Evolutionary conservation across 37 sponge, comb jelly and placozoan species (phyloP), one percentile per base, ranked within the genome.

Genomic region (Aphrocallistes beatrix): DNA sequence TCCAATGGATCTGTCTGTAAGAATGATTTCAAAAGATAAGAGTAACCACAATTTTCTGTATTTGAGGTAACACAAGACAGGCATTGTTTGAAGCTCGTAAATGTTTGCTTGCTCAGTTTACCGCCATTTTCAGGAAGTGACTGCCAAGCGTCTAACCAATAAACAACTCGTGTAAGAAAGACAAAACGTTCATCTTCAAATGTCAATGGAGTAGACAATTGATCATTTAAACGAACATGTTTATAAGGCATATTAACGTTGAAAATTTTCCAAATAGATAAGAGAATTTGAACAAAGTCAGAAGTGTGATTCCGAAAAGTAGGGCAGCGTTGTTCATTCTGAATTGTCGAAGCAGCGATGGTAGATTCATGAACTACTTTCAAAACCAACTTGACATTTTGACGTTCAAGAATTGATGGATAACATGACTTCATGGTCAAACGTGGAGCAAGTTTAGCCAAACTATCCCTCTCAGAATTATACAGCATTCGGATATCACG

Each of bases 1-100:
- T 60, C 75, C 75, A 60, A 60, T 60, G 75, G 75, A 28, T 60
- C 75, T 60, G 75, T 60, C 75, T 60, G 75, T 30, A 60, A 6
- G 75, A 60, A 60, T 60, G 75, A 21, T 32, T 19, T 32, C 21
- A 60, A 60, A 60, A 60, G 32, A 60, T 19, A 60, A 19, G 75
- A 60, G n/a, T 32, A 60, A 6, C 75, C 75, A 13, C 75, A 60
- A 13, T 21, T 32, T 28, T 60, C 75, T 25, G 75, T 60, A 32
- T 3, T 1, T 60, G n/a, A 60, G 3, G 21, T 30, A 19, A 60
- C 3, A 60, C 75, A 60, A 60, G 75, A 19, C n/a, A n/a, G n/a
- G n/a, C n/a, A n/a, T 25, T 13, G 75, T 60, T 13, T 60, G 28
- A 60, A 60, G 34, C 75, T 60, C 8, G 75, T 60, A 60, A 32